Evolutionary conservation across 2,113 vertebrate genomes (phyloP), one percentile per base, ranked within the genome.

Genomic region (Nyctibius bracteatus): DNA sequence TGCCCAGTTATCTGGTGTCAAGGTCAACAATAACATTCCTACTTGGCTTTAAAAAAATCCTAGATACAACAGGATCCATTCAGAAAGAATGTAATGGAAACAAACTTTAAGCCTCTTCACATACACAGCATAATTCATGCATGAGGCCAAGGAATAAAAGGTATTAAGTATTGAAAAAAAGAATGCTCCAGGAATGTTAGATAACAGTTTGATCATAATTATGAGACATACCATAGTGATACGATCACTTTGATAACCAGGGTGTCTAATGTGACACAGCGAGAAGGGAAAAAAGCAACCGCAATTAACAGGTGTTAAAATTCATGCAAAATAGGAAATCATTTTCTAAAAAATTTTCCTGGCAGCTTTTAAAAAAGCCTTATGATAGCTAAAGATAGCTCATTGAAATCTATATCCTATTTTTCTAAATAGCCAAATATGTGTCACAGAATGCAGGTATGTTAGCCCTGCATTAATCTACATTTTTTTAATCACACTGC

Each of bases 1-100:
- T 99, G 98, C 99, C 99, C 98, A 99, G 99, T 99, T 98, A 98
- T 97, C 98, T 98, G 97, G 95, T 97, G 99, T 99, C 99, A 99
- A 99, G 99, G 99, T 98, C 98, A 99, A 99, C 98, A 98, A 97
- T 98, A 98, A 98, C 98, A 99, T 98, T 98, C 98, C 97, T 96
- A 97, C 97, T 98, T 98, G 97, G 96, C 97, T 97, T 97, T 97
- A 98, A 97, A 97, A 94, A 96, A 94, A 98, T 94, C 97, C 97
- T 96, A 97, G 98, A 98, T 98, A 98, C 97, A 98, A 98, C 98
- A 98, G 95, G 97, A 98, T 96, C 98, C 97, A 96, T 97, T 95
- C 97, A 98, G 96, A 97, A 98, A 98, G 98, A 98, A 98, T 98
- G 98, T 92, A 98, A 98, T 98, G 97, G 98, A 97, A 98, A 98